A percentile compares a stretch with the other conserved stretches of the same genome.
Evolutionary conservation across 2,113 vertebrate genomes (phyloP).

Genomic region (Dendrocopos noguchii): DNA sequence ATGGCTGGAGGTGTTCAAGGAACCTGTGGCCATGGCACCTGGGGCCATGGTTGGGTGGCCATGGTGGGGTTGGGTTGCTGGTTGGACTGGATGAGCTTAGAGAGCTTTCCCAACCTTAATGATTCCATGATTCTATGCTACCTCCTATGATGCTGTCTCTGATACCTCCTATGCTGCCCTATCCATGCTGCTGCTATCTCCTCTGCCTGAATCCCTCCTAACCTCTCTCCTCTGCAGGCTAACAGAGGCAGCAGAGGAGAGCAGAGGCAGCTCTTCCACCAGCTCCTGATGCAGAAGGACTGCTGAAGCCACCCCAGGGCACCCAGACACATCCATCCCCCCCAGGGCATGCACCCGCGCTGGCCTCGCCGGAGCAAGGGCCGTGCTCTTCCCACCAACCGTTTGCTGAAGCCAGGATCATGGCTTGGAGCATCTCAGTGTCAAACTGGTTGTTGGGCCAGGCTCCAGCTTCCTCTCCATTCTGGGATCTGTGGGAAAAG

Average conservation of each 20-base stretch:
- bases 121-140: too few relatives aligned
- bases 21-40: too few relatives aligned
- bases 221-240: not conserved
- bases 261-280: not conserved
- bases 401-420: conserved; percentile 95
- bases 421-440: conserved; percentile 95
- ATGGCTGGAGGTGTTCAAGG: too few relatives aligned
- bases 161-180: not conserved
- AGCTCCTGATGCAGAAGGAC: not conserved
- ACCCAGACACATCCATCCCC: not conserved
- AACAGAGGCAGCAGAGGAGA: not conserved
- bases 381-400: conserved; percentile 77
- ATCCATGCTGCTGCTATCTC: not conserved
- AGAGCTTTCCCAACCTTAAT: too few relatives aligned
- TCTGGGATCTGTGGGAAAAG: conserved; percentile 77
- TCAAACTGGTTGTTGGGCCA: conserved; percentile 98
- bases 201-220: not conserved
- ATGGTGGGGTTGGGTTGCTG: too few relatives aligned
- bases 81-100: too few relatives aligned
- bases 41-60: too few relatives aligned
- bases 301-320: not conserved
- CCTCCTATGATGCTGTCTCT: too few relatives aligned
- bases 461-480: conserved; percentile 92
- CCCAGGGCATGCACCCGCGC: fast-evolving
- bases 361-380: not conserved